Evolutionary conservation across 2,113 vertebrate species (phyloP), one percentile per base, ranked within the genome.

Genomic region (Trematocara marginatum): DNA sequence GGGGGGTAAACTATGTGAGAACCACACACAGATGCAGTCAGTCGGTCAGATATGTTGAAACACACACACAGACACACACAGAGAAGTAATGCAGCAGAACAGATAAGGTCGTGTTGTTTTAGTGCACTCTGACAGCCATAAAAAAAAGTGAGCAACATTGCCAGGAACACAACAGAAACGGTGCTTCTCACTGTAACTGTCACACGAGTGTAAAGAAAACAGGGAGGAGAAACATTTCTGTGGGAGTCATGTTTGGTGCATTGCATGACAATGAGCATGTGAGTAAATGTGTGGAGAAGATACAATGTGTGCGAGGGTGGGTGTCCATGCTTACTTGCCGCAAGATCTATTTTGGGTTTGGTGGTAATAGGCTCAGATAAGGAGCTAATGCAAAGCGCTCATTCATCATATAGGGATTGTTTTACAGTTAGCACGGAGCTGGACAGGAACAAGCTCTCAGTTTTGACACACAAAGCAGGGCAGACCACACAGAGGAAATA

Each of bases 401-500:
- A 12, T 92, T 89, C 51, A 83, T 92, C 87, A 93, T 51, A 42
- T 80, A 66, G 69, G 81, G 82, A 18, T 88, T 92, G 93, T 92
- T 94, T 94, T 92, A 91, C 83, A 93, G 87, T 81, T 52, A 64
- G 82, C 85, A 61, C 23, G 20, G 78, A 35, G 51, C 69, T 87
- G 71, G 82, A 82, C 6, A 51, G 59, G 84, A 92, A 86, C 79
- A 79, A 71, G 76, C 64, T 87, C 88, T 76, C 8, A 5, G 45
- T 81, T 31, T 20, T 79, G 80, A 90, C 88, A 85, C 83, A 92
- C 54, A 84, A 79, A 89, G 81, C 84, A 84, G 61, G 10, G 49
- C 51, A 86, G 90, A 93, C 86, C 88, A 90, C 93, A 93, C 86
- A 83, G 85, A 90, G 83, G 87, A 92, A 91, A 93, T 91, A 93